Conservation (phyloP, 2,888 invertebrate genomes). For the Sphecodes monilicornis region DNA sequence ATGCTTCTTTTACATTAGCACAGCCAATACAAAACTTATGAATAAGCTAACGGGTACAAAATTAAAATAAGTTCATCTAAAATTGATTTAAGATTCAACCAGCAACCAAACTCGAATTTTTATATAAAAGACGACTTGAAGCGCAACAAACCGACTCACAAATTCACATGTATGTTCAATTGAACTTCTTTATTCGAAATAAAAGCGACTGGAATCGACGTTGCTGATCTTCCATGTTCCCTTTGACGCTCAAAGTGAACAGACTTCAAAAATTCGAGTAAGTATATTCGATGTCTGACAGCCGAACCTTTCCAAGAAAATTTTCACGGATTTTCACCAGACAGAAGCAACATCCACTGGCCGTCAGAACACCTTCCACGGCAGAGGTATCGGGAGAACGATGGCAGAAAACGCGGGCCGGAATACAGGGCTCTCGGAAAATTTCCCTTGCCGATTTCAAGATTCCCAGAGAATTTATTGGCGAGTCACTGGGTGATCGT, state of each 20-base stretch:
- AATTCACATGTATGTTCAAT: background rate
- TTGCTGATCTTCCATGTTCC: background rate
- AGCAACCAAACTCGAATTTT: background rate
- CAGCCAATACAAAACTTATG: background rate
- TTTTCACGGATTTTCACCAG: background rate
- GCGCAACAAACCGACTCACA: background rate
- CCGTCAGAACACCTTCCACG: background rate
- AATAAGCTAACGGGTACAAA: no score
- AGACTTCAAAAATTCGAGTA: background rate
- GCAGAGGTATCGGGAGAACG: background rate
- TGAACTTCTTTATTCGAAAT: background rate
- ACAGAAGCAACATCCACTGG: background rate
- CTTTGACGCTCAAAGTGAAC: background rate
- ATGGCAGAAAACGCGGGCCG: background rate
- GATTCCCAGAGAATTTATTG: constrained; percentile 37
- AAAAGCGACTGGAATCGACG: background rate
- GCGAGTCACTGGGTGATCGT: constrained; percentile 26
- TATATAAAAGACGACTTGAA: background rate
- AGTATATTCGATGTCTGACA: background rate
- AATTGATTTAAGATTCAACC: background rate
- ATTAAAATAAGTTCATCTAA: background rate
- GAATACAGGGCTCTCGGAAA: constrained; percentile 1
- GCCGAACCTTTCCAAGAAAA: background rate
- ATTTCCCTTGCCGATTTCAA: constrained; percentile 14
- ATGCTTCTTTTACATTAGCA: background rate